These are phyloP conservation scores for Heterochromis multidens DNA, from an alignment of 2,113 vertebrate species.

Conservation along the genomic window DNA sequence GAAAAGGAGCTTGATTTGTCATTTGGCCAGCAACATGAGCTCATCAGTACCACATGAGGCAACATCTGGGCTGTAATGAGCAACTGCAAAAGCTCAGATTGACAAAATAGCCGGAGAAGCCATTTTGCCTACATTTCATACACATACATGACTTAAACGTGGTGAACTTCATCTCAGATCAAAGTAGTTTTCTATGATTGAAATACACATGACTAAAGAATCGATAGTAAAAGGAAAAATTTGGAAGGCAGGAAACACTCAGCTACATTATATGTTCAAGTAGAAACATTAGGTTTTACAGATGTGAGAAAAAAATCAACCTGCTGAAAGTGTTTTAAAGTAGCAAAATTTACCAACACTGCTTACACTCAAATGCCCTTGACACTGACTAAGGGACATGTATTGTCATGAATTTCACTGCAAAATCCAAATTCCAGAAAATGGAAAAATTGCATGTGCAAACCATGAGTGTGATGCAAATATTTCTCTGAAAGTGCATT, in stretches of 20 bases:
- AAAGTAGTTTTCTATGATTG: background rate
- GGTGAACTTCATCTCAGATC: background rate
- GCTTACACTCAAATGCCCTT: background rate
- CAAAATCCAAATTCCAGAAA: background rate
- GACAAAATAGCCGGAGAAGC: background rate
- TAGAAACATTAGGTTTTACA: background rate
- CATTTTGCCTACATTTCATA: background rate
- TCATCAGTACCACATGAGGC: slow-evolving; percentile 52
- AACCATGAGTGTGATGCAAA: background rate
- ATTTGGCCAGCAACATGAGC: slow-evolving; percentile 48
- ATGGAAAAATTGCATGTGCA: background rate
- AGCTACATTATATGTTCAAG: background rate
- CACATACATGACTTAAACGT: background rate
- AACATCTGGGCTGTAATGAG: slow-evolving; percentile 55
- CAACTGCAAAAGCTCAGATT: slow-evolving; percentile 15
- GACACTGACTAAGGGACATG: background rate
- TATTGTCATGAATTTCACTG: background rate
- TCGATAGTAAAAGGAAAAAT: background rate
- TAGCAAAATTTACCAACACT: background rate
- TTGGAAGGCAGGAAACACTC: background rate
- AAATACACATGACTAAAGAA: background rate
- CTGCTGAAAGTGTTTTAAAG: background rate
- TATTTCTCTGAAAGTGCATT: background rate
- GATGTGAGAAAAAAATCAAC: background rate
- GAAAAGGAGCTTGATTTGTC: slow-evolving; percentile 44